Conservation (phyloP, 1,140 invertebrate species). For the Panagrolaimus sp. region DNA sequence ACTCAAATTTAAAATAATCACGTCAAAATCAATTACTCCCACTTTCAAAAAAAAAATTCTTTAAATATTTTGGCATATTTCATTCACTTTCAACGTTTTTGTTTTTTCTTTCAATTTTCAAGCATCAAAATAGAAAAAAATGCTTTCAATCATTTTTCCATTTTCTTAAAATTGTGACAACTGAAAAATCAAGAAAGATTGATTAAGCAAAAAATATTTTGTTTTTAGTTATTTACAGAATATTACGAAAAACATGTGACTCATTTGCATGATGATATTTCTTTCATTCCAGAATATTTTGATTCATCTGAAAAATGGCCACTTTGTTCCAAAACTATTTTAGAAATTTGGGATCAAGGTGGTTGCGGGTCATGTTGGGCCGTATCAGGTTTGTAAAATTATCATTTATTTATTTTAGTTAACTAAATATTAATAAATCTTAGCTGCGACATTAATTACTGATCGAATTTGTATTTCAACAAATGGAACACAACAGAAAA, state of each 20-base stretch:
- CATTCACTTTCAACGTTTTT: neutral
- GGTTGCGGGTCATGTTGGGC: constrained; percentile 8
- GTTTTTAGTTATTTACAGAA: constrained; percentile 13
- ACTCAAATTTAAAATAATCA: neutral
- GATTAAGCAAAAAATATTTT: no score
- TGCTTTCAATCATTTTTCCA: neutral
- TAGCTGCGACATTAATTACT: constrained; percentile 66
- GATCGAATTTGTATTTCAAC: constrained; percentile 78
- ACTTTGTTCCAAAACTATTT: neutral
- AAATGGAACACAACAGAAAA: constrained; percentile 68
- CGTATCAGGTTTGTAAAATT: no score
- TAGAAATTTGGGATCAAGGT: neutral
- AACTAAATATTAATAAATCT: no score
- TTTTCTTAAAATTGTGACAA: constrained; percentile 1
- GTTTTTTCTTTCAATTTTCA: neutral
- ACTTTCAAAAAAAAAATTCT: neutral
- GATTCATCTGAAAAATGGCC: constrained; percentile 3
- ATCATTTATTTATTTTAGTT: no score
- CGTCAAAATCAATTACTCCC: neutral
- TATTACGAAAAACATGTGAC: constrained; percentile 8
- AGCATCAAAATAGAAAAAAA: neutral
- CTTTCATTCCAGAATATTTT: constrained; percentile 7
- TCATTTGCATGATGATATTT: neutral
- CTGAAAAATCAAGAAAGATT: no score
- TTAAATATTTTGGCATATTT: neutral